Evolutionary conservation across 1,140 invertebrate genomes (phyloP).

Genomic region (Drosophila lini): DNA sequence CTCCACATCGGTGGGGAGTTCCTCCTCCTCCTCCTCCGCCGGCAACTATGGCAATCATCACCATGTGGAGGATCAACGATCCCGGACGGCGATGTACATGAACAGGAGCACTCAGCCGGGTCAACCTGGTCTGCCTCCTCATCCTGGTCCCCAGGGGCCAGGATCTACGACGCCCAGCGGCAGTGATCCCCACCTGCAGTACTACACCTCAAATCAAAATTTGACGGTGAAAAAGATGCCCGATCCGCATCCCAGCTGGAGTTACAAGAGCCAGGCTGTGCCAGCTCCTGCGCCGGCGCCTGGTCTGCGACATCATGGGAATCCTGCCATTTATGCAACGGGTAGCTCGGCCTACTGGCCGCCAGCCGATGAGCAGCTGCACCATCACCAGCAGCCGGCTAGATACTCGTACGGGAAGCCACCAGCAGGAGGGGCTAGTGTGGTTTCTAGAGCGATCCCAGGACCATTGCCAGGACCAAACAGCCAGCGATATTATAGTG

Average conservation of each 20-base stretch:
- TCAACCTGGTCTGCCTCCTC: slow-evolving; percentile 33
- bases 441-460: background rate
- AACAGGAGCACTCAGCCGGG: slow-evolving; percentile 17
- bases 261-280: slow-evolving; percentile 49
- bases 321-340: slow-evolving; percentile 34
- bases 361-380: slow-evolving; percentile 45
- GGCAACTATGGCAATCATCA: slow-evolving; percentile 42
- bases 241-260: slow-evolving; percentile 52
- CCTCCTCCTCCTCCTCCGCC: slow-evolving; percentile 12
- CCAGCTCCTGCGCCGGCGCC: slow-evolving; percentile 35
- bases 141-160: slow-evolving; percentile 1
- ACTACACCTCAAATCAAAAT: slow-evolving; percentile 74
- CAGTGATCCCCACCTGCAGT: slow-evolving; percentile 68
- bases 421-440: background rate
- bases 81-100: slow-evolving; percentile 50
- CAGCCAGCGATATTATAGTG: slow-evolving; percentile 51
- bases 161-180: slow-evolving; percentile 16
- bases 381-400: slow-evolving; percentile 40
- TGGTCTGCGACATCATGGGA: slow-evolving; percentile 35
- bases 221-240: slow-evolving; percentile 50
- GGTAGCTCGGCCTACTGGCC: slow-evolving; percentile 47
- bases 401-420: slow-evolving; percentile 50
- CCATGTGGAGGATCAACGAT: slow-evolving; percentile 39
- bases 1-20: slow-evolving; percentile 24
- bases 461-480: slow-evolving; percentile 1